Base-by-base conservation (phyloP, 2,888 invertebrate genomes). In the Limnephilus marmoratus region DNA sequence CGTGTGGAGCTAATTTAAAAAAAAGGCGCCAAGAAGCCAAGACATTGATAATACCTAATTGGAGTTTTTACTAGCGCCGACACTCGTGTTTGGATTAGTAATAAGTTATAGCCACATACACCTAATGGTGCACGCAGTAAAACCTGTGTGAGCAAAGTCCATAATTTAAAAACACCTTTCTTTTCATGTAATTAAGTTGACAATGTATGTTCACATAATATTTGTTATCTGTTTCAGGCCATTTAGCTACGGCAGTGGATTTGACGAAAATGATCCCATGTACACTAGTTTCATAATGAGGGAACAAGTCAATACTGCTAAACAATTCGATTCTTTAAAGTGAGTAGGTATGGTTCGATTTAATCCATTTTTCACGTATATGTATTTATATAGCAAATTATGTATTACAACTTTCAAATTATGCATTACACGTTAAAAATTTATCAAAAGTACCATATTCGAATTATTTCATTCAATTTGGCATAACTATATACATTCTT, bases 221-320 rank as follows among this genome's bases (percentile, higher is more conserved):
- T 68, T 68, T 68, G 24, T 83, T 92, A 93, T 37, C 94, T 94
- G 94, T 94, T 93, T 89, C 89, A 93, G 93, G 86, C 86, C 37
- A 13, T 93, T 92, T 85, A 85, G 91, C 12, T 91, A 85, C 41
- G 92, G 45, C 31, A 92, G 85, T 91, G 90, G 86, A 29, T 93
- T 93, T 91, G 92, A 94, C 91, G 96, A 96, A 94, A 95, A 96
- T 94, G 96, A 96, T 95, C 96, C 96, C 15, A 95, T 96, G 94
- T 96, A 95, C 94, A 96, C 96, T 37, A 95, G 96, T 82, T 95
- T 96, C 94, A 94, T 95, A 83, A 95, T 97, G 95, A 95, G 95
- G 94, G 93, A 93, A 94, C 94, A 80, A 94, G 94, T 90, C 82
- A 90, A 90, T 94, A 93, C 87, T 90, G 92, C n/a, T 37, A 94